Conservation (phyloP, 2,113 vertebrate species). For the Falcunculus frontatus region DNA sequence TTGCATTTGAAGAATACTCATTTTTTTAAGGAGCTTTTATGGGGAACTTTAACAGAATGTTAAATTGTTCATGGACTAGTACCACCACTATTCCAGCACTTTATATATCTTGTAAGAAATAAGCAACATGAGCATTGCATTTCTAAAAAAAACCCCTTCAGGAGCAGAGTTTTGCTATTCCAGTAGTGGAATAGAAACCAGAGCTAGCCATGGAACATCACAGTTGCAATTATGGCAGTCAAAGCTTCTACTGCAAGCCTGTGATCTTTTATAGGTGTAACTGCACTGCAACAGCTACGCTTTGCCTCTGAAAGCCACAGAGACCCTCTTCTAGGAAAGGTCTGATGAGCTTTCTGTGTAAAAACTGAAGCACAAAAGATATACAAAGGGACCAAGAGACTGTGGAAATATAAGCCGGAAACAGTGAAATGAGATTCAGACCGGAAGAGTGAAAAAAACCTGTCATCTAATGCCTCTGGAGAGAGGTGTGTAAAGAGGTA, state of each 20-base stretch:
- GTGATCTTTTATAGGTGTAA: not conserved
- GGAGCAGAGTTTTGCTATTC: rapidly evolving
- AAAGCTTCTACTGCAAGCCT: not conserved
- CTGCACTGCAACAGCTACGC: not conserved
- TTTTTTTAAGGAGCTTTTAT: not conserved
- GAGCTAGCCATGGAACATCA: not conserved
- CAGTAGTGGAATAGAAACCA: not conserved
- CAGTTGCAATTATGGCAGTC: not conserved
- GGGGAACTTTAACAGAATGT: not conserved
- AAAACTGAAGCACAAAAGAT: not conserved
- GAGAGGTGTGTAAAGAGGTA: not conserved
- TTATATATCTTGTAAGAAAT: not conserved
- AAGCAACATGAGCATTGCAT: rapidly evolving
- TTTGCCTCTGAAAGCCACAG: not conserved
- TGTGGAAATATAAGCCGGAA: not conserved
- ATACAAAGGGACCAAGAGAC: not conserved
- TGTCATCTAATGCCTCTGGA: not conserved
- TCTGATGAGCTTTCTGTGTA: not conserved
- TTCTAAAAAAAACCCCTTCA: not conserved
- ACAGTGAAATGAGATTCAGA: not conserved
- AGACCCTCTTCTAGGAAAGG: not conserved
- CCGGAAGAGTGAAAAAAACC: not conserved
- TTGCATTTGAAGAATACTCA: not conserved
- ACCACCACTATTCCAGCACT: not conserved
- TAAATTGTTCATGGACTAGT: not conserved